Evolutionary conservation across 2,797 vertebrate genomes (phyloP), one percentile per base, ranked within the genome.

Genomic region (Thunnus albacares): DNA sequence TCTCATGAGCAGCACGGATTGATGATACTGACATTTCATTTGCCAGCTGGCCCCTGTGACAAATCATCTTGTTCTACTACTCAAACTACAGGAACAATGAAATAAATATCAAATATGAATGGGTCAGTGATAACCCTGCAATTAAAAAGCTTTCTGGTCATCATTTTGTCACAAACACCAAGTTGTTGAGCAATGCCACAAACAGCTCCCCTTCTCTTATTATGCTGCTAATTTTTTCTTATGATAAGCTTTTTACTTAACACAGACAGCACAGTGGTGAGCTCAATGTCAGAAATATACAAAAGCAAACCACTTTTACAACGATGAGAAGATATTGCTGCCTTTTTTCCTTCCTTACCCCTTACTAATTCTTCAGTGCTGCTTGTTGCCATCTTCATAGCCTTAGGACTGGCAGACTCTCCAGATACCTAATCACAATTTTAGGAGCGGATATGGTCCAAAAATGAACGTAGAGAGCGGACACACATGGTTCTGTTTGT

Each of bases 21-120:
- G 18, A 75, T 73, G 53, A 75, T 49, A n/a, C 15, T 60, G 75
- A 67, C 45, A 55, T 78, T 65, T 62, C 2, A 68, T 74, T 33
- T 53, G 8, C 7, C 2, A 45, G 56, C n/a, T 51, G 43, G 20
- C 22, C 14, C 14, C 43, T 13, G 30, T 72, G 70, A 81, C 61
- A 68, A 79, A 75, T 57, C 49, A 49, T 43, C 35, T 49, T 52
- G 12, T 49, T 71, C 13, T 2, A 24, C 33, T 20, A 41, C 20
- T 60, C 41, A 57, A 11, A 20, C 28, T 12, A n/a, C n/a, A 62
- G 55, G 8, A 69, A 41, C 3, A 71, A 41, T n/a, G 24, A 69
- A 20, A 38, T 51, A 61, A 74, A 56, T 6, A 66, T 35, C 2
- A 30, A 80, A 65, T 13, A 38, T 43, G 43, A 73, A 74, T 1